Percentiles rank a stretch among this genome's conserved stretches.
Evolutionary conservation across 2,113 vertebrate species (phyloP).

Genomic region (Paramisgurnus dabryanus): DNA sequence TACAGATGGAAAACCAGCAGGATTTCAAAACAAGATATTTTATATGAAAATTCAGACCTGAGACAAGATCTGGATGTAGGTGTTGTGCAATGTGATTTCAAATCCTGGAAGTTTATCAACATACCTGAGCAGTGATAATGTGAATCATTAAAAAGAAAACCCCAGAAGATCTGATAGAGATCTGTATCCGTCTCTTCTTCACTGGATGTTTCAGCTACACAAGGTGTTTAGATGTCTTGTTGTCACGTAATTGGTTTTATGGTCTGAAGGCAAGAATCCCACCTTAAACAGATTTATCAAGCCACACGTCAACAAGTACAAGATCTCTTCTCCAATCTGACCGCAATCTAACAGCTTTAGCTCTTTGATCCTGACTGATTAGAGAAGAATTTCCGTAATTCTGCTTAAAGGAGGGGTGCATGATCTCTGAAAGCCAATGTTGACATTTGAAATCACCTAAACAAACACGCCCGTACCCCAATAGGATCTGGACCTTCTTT

Average conservation of each 20-base stretch:
- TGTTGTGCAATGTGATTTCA: slow-evolving; percentile 28
- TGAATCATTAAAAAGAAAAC: slow-evolving; percentile 10
- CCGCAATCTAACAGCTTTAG: slow-evolving; percentile 52
- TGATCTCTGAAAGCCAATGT: no score
- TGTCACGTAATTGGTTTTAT: slow-evolving; percentile 73
- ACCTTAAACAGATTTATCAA: slow-evolving; percentile 54
- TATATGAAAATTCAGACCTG: slow-evolving; percentile 65
- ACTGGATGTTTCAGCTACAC: slow-evolving; percentile 32
- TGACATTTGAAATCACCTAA: no score
- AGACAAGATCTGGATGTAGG: slow-evolving; percentile 49
- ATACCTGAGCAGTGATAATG: slow-evolving; percentile 18
- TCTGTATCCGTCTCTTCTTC: slow-evolving; percentile 58
- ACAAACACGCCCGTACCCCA: no score
- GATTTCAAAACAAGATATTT: slow-evolving; percentile 69
- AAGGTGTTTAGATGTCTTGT: slow-evolving; percentile 50
- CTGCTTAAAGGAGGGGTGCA: slow-evolving; percentile 1
- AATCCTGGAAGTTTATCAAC: slow-evolving; percentile 43
- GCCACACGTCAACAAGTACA: slow-evolving; percentile 62
- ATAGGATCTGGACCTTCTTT: no score
- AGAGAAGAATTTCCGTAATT: slow-evolving; percentile 64
- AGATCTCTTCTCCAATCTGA: slow-evolving; percentile 61
- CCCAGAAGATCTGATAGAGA: slow-evolving; percentile 61
- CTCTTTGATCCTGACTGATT: slow-evolving; percentile 59
- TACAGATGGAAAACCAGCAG: slow-evolving; percentile 61
- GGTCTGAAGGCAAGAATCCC: slow-evolving; percentile 74